A percentile compares a stretch with the other conserved stretches of the same genome.
phyloP scores from a whole-genome alignment of 2,113 vertebrate species.

The Paramormyrops kingsleyae region DNA sequence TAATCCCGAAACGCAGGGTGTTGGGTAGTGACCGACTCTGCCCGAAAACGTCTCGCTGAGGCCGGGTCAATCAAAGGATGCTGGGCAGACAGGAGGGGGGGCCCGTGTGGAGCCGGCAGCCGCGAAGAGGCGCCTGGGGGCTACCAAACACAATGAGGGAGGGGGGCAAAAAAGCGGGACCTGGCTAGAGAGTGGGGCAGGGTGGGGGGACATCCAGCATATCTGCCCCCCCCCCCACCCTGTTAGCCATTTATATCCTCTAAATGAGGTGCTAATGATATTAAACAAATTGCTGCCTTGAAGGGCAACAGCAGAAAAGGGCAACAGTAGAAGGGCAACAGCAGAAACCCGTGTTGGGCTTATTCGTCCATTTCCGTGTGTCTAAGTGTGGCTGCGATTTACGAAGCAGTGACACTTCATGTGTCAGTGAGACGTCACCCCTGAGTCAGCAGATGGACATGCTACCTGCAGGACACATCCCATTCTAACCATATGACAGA shows the following conservation, averaged over 20 bases:
- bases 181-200: not conserved
- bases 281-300: not conserved
- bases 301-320: not conserved
- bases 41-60: not conserved
- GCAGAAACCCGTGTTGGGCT: not conserved
- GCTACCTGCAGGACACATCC: not conserved
- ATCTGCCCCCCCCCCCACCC: not conserved
- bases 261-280: not conserved
- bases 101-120: not conserved
- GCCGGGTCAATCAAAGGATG: not conserved
- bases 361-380: not conserved
- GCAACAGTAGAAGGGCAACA: not conserved
- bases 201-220: not conserved
- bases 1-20: not conserved
- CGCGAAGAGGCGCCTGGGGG: not conserved
- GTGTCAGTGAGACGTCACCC: not conserved
- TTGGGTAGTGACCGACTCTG: not conserved
- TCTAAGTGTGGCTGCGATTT: not conserved
- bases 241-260: not conserved
- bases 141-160: not conserved
- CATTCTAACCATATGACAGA: not conserved
- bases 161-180: not conserved
- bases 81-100: not conserved
- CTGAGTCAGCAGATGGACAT: not conserved
- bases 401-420: not conserved